phyloP scores from a whole-genome alignment of 2,888 invertebrate species.

The Ceratothoa steindachneri region DNA sequence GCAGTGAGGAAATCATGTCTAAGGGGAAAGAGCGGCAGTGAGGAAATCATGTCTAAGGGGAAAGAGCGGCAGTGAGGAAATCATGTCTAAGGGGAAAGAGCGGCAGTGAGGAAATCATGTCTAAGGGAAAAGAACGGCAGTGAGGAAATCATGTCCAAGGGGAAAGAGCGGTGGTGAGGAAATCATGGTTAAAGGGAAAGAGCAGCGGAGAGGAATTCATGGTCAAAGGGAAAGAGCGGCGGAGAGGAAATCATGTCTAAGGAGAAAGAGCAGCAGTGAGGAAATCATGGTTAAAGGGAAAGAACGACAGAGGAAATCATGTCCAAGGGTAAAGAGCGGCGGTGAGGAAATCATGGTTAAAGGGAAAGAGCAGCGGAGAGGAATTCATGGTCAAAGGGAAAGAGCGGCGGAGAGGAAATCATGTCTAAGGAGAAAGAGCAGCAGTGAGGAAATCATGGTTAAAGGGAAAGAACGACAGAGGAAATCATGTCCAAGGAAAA shows the following conservation, averaged over 20 bases:
- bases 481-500: too few relatives aligned
- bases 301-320: not conserved
- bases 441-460: not conserved
- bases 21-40: not conserved
- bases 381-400: not conserved
- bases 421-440: not conserved
- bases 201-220: not conserved
- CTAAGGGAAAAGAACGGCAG: not conserved
- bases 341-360: not conserved
- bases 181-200: too few relatives aligned
- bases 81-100: slow-evolving; percentile 67
- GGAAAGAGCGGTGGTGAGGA: not conserved
- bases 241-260: not conserved
- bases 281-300: not conserved
- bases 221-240: not conserved
- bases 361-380: not conserved
- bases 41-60: not conserved
- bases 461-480: not conserved
- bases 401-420: not conserved
- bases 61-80: not conserved
- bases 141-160: not conserved
- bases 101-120: not conserved
- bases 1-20: not conserved
- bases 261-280: not conserved
- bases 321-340: not conserved